Conservation (phyloP, 2,113 vertebrate species). For the Prinia subflava region DNA sequence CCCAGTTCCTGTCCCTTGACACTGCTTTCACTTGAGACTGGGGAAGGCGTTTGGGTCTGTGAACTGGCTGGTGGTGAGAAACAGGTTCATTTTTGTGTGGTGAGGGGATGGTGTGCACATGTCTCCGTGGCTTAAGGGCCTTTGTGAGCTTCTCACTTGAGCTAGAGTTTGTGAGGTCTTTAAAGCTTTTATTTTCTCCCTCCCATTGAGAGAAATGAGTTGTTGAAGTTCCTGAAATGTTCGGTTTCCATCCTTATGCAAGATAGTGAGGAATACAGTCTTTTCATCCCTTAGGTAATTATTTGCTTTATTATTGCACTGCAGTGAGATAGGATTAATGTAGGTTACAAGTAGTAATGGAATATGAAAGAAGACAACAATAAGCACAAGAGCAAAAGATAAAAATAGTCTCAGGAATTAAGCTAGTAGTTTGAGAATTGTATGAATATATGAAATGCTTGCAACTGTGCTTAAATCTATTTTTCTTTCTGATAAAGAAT, state of each 20-base stretch:
- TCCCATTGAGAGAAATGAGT: background rate
- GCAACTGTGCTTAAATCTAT: background rate
- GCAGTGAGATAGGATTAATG: background rate
- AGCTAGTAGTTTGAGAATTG: background rate
- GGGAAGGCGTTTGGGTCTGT: fast-evolving
- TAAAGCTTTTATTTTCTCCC: background rate
- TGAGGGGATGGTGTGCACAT: fast-evolving
- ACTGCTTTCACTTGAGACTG: fast-evolving
- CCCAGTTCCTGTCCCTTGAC: fast-evolving
- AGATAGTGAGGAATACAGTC: background rate
- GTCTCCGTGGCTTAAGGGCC: background rate
- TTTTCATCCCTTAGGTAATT: background rate
- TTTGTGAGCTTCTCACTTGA: background rate
- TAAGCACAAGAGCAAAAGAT: background rate
- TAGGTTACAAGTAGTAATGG: background rate
- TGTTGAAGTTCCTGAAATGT: background rate
- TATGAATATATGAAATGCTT: background rate
- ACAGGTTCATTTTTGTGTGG: fast-evolving
- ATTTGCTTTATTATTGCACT: background rate
- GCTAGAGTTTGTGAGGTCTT: background rate
- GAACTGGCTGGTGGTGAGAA: background rate
- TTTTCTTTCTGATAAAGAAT: background rate
- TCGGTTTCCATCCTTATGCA: background rate
- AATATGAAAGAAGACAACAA: background rate
- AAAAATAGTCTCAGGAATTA: background rate